phyloP scores from a whole-genome alignment of 2,113 vertebrate species.

The Ovis canadensis region DNA sequence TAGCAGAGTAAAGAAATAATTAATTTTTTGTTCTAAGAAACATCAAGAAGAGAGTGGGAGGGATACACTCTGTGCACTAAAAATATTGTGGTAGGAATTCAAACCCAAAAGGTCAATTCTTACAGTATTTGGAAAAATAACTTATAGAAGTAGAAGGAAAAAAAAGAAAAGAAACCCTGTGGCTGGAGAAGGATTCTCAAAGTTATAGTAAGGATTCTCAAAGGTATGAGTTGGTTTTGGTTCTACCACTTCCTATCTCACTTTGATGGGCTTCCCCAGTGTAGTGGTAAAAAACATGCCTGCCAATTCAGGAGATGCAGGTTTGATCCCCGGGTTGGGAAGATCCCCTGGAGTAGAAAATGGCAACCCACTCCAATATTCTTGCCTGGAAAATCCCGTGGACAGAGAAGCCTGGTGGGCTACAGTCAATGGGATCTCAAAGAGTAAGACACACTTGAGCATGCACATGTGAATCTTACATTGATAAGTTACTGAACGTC shows the following conservation, averaged over 20 bases:
- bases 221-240: neutral
- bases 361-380: neutral
- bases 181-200: neutral
- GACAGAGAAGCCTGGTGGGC: neutral
- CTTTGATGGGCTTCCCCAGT: neutral
- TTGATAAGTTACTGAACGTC: neutral
- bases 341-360: neutral
- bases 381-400: neutral
- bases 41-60: neutral
- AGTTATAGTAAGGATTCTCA: neutral
- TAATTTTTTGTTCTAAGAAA: neutral
- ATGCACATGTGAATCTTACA: neutral
- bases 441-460: neutral
- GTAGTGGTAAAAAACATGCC: neutral
- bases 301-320: neutral
- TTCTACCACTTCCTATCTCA: neutral
- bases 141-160: neutral
- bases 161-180: neutral
- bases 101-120: neutral
- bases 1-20: neutral
- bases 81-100: neutral
- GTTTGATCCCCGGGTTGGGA: neutral
- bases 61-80: neutral
- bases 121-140: neutral
- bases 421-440: neutral